These are phyloP conservation scores for Danio tinwini DNA, from an alignment of 2,797 vertebrate genomes.

Conservation along the genomic window DNA sequence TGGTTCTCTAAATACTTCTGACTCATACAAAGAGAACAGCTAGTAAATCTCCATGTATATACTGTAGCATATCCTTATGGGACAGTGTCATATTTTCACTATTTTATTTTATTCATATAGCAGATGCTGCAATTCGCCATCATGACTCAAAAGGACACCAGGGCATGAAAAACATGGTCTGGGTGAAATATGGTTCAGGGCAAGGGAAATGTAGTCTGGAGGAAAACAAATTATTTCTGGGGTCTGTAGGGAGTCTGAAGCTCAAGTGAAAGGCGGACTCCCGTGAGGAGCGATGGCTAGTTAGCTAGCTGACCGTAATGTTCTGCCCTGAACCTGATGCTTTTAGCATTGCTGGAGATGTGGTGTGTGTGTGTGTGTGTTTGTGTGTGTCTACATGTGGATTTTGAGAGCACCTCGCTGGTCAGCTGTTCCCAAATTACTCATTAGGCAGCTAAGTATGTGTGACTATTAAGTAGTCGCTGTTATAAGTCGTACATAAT, in stretches of 20 bases:
- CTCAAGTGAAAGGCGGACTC: slow-evolving; percentile 43
- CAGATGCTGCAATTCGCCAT: slow-evolving; percentile 52
- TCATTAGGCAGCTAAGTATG: slow-evolving; percentile 26
- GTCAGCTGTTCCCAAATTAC: slow-evolving; percentile 22
- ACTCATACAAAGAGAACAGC: slow-evolving; percentile 24
- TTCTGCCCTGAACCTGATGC: slow-evolving; percentile 26
- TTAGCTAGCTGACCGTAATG: slow-evolving; percentile 41
- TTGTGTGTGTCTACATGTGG: slow-evolving; percentile 1
- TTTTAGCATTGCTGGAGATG: slow-evolving; percentile 24
- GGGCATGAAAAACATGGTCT: slow-evolving; percentile 50
- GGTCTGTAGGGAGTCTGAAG: slow-evolving; percentile 51
- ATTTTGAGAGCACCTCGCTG: slow-evolving; percentile 1
- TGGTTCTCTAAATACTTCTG: slow-evolving; percentile 32
- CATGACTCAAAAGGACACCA: slow-evolving; percentile 49
- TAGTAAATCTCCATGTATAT: slow-evolving; percentile 47
- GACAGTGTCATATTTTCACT: slow-evolving; percentile 42
- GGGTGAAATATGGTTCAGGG: slow-evolving; percentile 31
- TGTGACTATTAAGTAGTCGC: slow-evolving; percentile 27
- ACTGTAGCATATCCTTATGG: slow-evolving; percentile 10
- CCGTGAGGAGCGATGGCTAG: slow-evolving; percentile 25
- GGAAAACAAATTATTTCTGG: slow-evolving; percentile 55
- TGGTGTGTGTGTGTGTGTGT: not conserved
- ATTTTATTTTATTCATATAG: slow-evolving; percentile 57
- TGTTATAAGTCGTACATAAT: slow-evolving; percentile 27
- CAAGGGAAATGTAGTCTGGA: slow-evolving; percentile 51